Conservation (phyloP, 2,113 vertebrate genomes). For the Tachuris rubrigastra region DNA sequence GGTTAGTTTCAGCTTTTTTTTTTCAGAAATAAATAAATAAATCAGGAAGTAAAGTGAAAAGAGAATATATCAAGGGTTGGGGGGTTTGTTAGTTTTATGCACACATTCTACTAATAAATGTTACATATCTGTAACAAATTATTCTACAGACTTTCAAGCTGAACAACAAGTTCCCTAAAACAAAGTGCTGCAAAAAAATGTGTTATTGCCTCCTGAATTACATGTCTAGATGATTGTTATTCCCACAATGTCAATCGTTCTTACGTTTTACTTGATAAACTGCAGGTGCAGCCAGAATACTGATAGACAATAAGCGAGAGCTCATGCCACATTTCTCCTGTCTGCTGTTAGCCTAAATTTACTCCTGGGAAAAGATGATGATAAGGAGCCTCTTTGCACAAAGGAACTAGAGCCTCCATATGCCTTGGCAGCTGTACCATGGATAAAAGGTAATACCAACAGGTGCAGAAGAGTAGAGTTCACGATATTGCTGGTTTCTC, state of each 20-base stretch:
- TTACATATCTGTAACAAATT: neutral
- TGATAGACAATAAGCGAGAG: neutral
- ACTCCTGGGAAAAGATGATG: neutral
- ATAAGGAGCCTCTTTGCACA: neutral
- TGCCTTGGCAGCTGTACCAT: neutral
- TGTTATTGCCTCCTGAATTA: neutral
- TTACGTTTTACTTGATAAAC: slow-evolving; percentile 52
- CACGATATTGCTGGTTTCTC: neutral
- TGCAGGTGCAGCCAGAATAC: slow-evolving; percentile 14
- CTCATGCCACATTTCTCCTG: neutral
- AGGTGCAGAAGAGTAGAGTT: neutral
- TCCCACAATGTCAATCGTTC: slow-evolving; percentile 1
- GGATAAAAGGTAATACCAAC: neutral
- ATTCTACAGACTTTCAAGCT: neutral
- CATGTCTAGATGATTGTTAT: slow-evolving; percentile 14
- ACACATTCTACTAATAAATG: neutral
- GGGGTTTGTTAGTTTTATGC: neutral
- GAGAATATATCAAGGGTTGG: neutral
- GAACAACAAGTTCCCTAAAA: neutral
- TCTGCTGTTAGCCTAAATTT: slow-evolving; percentile 10
- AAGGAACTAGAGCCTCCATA: slow-evolving; percentile 7
- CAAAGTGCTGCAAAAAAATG: neutral
- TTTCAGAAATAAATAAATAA: neutral
- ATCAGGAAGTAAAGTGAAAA: neutral
- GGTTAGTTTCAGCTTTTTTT: neutral